phyloP scores from a whole-genome alignment of 2,888 invertebrate genomes.

The Baccha elongata region DNA sequence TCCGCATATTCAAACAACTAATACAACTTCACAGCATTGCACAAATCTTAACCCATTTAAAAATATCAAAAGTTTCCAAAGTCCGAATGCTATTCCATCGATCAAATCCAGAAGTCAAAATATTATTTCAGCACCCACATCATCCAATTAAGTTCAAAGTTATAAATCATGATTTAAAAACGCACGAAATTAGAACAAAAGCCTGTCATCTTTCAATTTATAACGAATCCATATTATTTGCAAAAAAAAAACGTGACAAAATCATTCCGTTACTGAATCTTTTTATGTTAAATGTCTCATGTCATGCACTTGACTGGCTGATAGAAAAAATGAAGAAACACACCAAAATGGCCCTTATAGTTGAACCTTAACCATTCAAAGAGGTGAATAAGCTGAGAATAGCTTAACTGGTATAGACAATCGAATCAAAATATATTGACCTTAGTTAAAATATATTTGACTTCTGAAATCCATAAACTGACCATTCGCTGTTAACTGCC shows the following conservation, averaged over 20 bases:
- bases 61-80: too few species aligned
- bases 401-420: background rate
- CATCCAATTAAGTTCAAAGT: conserved; percentile 38
- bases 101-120: conserved; percentile 43
- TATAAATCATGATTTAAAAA: conserved; percentile 62
- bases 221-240: conserved; percentile 48
- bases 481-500: conserved; percentile 21
- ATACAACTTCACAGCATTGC: too few species aligned
- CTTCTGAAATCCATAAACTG: conserved; percentile 39
- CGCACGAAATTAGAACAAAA: conserved; percentile 71
- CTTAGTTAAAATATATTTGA: conserved; percentile 20
- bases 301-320: conserved; percentile 56
- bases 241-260: conserved; percentile 67
- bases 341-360: conserved; percentile 13
- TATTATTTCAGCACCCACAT: conserved; percentile 38
- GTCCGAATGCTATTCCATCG: conserved; percentile 14
- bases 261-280: conserved; percentile 32
- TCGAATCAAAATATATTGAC: background rate
- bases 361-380: background rate
- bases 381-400: background rate
- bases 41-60: too few species aligned
- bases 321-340: conserved; percentile 36
- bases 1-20: too few species aligned
- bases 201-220: conserved; percentile 65
- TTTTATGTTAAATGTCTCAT: conserved; percentile 12